phyloP scores from a whole-genome alignment of 2,113 vertebrate genomes.

The Rhombomys opimus region DNA sequence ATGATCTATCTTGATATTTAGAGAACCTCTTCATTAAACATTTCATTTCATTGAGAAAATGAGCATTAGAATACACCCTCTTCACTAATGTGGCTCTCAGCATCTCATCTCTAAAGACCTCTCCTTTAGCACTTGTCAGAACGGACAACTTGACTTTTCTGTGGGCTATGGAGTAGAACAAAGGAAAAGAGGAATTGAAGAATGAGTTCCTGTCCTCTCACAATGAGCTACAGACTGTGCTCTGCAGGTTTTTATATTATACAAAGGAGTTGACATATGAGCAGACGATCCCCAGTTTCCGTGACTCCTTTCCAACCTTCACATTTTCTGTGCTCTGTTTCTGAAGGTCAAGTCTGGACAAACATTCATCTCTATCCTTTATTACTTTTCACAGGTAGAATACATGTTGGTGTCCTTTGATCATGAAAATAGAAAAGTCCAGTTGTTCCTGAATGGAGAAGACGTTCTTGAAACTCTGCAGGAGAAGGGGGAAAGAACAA shows the following conservation, averaged over 20 bases:
- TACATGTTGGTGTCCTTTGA: constrained; percentile 98
- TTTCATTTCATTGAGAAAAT: neutral
- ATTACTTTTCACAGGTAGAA: constrained; percentile 91
- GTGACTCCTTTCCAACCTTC: neutral
- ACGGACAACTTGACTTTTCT: neutral
- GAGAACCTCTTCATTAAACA: neutral
- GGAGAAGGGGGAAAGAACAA: constrained; percentile 94
- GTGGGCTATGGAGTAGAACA: neutral
- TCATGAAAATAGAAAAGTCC: constrained; percentile 93
- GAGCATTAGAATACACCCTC: neutral
- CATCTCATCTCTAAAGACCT: neutral
- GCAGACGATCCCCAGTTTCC: neutral
- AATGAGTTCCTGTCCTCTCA: neutral
- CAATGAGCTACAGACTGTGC: neutral
- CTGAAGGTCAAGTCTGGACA: neutral
- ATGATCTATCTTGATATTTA: neutral
- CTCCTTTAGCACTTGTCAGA: neutral
- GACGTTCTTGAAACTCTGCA: constrained; percentile 95
- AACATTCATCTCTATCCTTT: constrained; percentile 58
- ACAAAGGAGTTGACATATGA: neutral
- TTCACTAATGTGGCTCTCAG: neutral
- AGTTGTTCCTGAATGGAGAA: constrained; percentile 89
- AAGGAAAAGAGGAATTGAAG: neutral
- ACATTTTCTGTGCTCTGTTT: neutral
- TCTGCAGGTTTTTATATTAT: neutral